Conservation (phyloP, 2,113 vertebrate species). For the Varanus komodoensis region DNA sequence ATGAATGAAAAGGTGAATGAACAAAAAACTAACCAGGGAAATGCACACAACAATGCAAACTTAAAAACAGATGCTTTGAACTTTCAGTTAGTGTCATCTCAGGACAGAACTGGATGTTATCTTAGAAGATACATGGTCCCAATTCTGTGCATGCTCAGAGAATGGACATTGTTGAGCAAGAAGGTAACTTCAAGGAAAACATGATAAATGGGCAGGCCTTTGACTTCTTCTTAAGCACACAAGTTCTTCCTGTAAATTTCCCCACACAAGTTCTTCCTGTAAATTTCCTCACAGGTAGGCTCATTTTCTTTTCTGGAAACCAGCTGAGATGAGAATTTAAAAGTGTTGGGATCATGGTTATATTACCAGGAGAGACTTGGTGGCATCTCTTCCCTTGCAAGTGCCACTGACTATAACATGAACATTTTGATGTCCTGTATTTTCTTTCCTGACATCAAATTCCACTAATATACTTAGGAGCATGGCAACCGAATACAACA, state of each 20-base stretch:
- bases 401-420: not conserved
- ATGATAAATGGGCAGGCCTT: not conserved
- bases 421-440: not conserved
- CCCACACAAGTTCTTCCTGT: not conserved
- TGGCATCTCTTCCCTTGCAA: not conserved
- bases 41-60: too few relatives aligned
- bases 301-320: not conserved
- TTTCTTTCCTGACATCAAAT: not conserved
- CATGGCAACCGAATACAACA: not conserved
- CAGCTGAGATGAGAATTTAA: not conserved
- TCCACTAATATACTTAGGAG: not conserved
- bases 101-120: not conserved
- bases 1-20: too few relatives aligned
- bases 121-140: not conserved
- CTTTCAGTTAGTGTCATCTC: not conserved
- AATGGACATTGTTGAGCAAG: not conserved
- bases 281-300: not conserved
- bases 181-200: not conserved
- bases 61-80: not conserved
- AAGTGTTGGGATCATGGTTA: not conserved
- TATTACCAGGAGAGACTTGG: not conserved
- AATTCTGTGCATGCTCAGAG: not conserved
- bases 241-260: not conserved
- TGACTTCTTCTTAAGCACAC: not conserved
- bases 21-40: not conserved